Evolutionary conservation across 53 echinoderm and acorn worm species (phyloP), one percentile per base, ranked within the genome.

Genomic region (Luidia sarsii): DNA sequence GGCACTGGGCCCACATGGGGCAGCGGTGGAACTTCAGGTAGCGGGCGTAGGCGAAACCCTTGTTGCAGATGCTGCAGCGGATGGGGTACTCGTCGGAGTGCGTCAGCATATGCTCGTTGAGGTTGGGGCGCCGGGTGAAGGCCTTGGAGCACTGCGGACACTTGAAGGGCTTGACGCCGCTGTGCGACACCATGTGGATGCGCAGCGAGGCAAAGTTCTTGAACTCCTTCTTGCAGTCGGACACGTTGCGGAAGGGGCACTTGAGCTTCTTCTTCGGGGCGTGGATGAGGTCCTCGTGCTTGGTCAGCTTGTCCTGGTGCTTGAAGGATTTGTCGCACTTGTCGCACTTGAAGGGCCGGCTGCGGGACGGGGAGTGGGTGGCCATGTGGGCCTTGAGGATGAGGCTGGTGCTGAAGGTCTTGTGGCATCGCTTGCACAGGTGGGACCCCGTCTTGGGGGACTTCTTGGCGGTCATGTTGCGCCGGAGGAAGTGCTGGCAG

Each of bases 131-230:
- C 2, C 93, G 67, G 29, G 89, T 85, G 79, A 97, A 97, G 2
- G 83, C 82, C 65, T 93, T 90, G 25, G 86, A 79, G 65, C 97
- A 97, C 39, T 89, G 63, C n/a, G 80, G 80, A n/a, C 97, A 97
- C 57, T 89, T 91, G 88, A 93, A 96, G 3, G 97, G 97, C 70
- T 97, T 97, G 61, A 97, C 91, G 7, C 97, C 97, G 13, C 93
- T 94, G 59, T 93, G 93, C 13, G 97, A 88, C 51, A 97, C 91
- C 64, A 97, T 93, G 82, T 97, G 97, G 8, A 91, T 91, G 34
- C 94, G 91, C 30, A 97, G 70, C 56, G 93, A 93, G 55, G 91
- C 93, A 1, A 86, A 88, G 16, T 91, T 89, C 51, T 93, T 93
- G 80, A 97, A 97, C 51, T 94, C 97, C 65, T 86, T 91, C 29